Percentiles rank a stretch among this genome's conserved stretches.
phyloP scores from a whole-genome alignment of 2,888 invertebrate genomes.

The Acanthopleura granulata region DNA sequence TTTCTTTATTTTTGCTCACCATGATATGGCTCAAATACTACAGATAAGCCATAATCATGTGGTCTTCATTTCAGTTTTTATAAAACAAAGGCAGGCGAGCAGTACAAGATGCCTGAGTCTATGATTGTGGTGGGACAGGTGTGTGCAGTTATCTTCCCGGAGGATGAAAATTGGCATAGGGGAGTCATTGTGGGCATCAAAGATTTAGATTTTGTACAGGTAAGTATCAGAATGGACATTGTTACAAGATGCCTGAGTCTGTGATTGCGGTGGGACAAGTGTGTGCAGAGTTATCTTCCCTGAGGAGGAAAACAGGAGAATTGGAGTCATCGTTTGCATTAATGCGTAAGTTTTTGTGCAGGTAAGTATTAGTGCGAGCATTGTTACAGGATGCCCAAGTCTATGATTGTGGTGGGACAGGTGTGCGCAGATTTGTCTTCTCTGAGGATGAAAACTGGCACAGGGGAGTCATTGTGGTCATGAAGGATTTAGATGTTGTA shows the following conservation, averaged over 20 bases:
- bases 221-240: no score
- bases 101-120: conserved; percentile 48
- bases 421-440: conserved; percentile 57
- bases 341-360: conserved; percentile 43
- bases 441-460: conserved; percentile 64
- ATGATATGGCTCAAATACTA: no score
- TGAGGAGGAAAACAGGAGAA: conserved; percentile 61
- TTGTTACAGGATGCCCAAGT: conserved; percentile 53
- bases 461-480: conserved; percentile 52
- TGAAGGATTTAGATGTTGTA: conserved; percentile 40
- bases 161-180: conserved; percentile 62
- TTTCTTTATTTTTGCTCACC: no score
- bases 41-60: no score
- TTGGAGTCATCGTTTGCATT: conserved; percentile 50
- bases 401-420: conserved; percentile 46
- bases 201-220: conserved; percentile 45
- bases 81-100: conserved; percentile 25
- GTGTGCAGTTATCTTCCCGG: conserved; percentile 59
- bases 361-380: no score
- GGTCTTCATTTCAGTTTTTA: neutral
- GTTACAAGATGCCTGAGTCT: conserved; percentile 50
- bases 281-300: conserved; percentile 61
- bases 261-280: conserved; percentile 49
- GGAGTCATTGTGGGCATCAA: conserved; percentile 50
- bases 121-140: conserved; percentile 49